Evolutionary conservation across 92 coral and sea anemone species (phyloP), one percentile per base, ranked within the genome.

Genomic region (Heteractis magnifica): DNA sequence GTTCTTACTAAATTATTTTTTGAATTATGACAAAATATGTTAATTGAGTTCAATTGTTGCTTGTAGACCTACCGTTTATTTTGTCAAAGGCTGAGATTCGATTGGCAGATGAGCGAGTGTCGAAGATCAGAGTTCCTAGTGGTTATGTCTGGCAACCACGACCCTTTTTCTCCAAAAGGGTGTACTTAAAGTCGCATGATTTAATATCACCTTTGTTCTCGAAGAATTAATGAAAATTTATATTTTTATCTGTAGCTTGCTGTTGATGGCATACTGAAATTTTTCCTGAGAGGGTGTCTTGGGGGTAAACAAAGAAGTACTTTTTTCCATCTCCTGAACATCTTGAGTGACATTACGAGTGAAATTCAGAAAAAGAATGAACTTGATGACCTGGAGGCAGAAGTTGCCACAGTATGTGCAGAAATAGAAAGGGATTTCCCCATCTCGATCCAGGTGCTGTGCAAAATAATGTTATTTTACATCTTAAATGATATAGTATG

Each of bases 351-450:
- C 11, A 65, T 86, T 44, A 80, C 81, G 74, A 81, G 82, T 68
- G 86, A 86, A 65, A 53, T 77, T 49, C 86, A 86, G 71, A 84
- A 81, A 20, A 81, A 52, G 13, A 19, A 60, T 18, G 72, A 56
- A 86, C 23, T 86, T 23, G 76, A 56, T 79, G 77, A 13, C 20
- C 75, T 81, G 56, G 56, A 59, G 60, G 81, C 80, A 56, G 89
- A 86, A 70, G 79, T 64, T 1, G 81, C 79, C 80, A 76, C 73
- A 58, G 85, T 51, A 3, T 80, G 80, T 74, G 76, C 89, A 23
- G 16, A 79, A 75, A 60, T 86, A n/a, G 89, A 86, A 65, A 49
- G 85, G 49, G 89, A 86, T 51, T 86, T 86, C 20, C 89, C 89
- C 11, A 80, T 86, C 8, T 74, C 84, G 49, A 73, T 86, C 59